Evolutionary conservation across 2,113 vertebrate species (phyloP).

Genomic region (Notarius quadriscutis): DNA sequence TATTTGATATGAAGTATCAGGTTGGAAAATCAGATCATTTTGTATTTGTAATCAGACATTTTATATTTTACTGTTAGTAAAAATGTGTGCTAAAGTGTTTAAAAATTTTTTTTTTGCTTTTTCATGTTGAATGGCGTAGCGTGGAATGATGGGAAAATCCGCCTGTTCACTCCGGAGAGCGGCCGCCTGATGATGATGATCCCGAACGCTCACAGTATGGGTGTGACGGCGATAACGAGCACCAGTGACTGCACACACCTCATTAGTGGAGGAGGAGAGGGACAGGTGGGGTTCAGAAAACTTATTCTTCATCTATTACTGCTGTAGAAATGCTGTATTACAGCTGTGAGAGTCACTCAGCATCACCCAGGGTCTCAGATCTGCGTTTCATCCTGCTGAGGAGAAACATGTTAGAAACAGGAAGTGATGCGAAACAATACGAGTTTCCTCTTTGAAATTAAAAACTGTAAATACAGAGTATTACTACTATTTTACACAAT

Average conservation of each 20-base stretch:
- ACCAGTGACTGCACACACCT: slow-evolving; percentile 80
- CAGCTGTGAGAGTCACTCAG: neutral
- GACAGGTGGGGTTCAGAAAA: slow-evolving; percentile 72
- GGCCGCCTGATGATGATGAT: slow-evolving; percentile 75
- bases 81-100: neutral
- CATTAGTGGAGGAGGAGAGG: slow-evolving; percentile 85
- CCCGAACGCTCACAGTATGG: slow-evolving; percentile 77
- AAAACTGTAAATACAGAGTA: neutral
- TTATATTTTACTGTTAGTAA: neutral
- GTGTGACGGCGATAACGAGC: slow-evolving; percentile 78
- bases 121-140: slow-evolving; percentile 61
- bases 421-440: neutral
- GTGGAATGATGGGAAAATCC: slow-evolving; percentile 86
- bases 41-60: too few species aligned
- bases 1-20: too few species aligned
- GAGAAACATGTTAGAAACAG: neutral
- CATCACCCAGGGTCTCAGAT: neutral
- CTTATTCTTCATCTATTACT: neutral
- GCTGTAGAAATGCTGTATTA: neutral
- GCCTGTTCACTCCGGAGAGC: slow-evolving; percentile 78
- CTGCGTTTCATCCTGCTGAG: neutral
- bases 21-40: neutral
- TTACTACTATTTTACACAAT: neutral
- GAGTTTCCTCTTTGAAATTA: neutral
- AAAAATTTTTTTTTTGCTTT: neutral